Evolutionary conservation across 1,140 invertebrate species (phyloP), one percentile per base, ranked within the genome.

Genomic region (Rhynchophorus ferrugineus): DNA sequence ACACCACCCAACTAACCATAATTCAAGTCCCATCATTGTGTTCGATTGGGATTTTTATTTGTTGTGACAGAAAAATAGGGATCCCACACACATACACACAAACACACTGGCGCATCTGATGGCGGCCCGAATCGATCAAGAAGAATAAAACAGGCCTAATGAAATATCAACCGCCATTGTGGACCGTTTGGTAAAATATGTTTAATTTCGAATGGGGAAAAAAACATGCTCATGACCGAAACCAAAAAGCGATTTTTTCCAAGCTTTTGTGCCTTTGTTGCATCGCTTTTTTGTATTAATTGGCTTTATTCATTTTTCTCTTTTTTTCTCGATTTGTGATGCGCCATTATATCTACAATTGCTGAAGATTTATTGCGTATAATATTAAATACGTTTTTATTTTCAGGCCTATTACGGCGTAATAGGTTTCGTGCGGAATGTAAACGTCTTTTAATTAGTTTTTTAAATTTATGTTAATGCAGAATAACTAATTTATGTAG

Each of bases 41-140:
- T 29, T 29, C 11, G 24, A 6, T 5, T 29, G 46, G 34, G 39
- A 49, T 36, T 49, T 49, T 36, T 38, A 22, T 34, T n/a, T 8
- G 24, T 29, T 29, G 24, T 29, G 24, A 29, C 24, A 29, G 24
- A 11, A 29, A 29, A 29, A 11, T 29, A 11, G 24, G 24, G 24
- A 29, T 6, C 24, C 24, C 24, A 29, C 24, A 29, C 24, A 29
- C 24, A 11, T 11, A 29, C 24, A 5, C 24, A 29, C 24, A 29
- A 5, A 29, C 24, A 11, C 24, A 29, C 24, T 11, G 24, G 11
- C 24, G 11, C 24, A 29, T 11, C 5, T 29, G 24, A 29, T n/a
- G n/a, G n/a, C n/a, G n/a, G n/a, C n/a, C n/a, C 24, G 24, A 29
- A 29, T 29, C 24, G 24, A 5, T 5, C 24, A n/a, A n/a, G n/a